Percentiles rank a stretch among this genome's conserved stretches.
These are phyloP conservation scores for Deilephila porcellus DNA, from an alignment of 2,888 invertebrate species.

Conservation along the genomic window DNA sequence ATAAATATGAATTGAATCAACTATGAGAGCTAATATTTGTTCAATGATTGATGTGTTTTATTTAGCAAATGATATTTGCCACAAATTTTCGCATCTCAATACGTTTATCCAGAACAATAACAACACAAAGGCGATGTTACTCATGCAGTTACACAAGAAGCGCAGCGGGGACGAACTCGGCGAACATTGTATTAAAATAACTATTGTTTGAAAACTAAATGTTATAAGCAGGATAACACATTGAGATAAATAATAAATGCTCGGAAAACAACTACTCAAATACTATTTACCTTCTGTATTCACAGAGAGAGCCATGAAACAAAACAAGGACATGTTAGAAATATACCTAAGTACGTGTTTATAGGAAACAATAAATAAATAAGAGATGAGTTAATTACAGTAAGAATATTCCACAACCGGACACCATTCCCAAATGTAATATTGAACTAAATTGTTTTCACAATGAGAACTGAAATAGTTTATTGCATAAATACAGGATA, in stretches of 20 bases:
- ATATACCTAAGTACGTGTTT: slow-evolving; percentile 9
- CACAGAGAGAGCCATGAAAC: slow-evolving; percentile 74
- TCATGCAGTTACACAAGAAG: slow-evolving; percentile 19
- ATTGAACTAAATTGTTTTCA: too few relatives aligned
- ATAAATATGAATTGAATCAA: not conserved
- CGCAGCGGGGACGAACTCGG: not conserved
- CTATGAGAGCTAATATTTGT: not conserved
- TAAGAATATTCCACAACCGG: not conserved
- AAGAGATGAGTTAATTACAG: not conserved
- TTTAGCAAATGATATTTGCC: too few relatives aligned
- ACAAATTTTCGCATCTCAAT: not conserved
- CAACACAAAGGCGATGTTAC: slow-evolving; percentile 31
- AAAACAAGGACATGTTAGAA: slow-evolving; percentile 60
- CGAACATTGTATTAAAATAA: slow-evolving; percentile 28
- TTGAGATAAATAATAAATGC: slow-evolving; percentile 16
- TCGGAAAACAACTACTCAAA: slow-evolving; percentile 34
- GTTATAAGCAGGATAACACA: slow-evolving; percentile 10
- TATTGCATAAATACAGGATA: not conserved
- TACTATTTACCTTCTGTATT: slow-evolving; percentile 74
- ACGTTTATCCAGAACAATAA: slow-evolving; percentile 28
- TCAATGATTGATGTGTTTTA: not conserved
- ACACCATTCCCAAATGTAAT: not conserved
- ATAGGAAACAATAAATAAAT: not conserved
- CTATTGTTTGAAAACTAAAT: slow-evolving; percentile 38
- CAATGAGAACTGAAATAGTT: not conserved